phyloP scores from a whole-genome alignment of 2,113 vertebrate species.

The Pluvianellus socialis region DNA sequence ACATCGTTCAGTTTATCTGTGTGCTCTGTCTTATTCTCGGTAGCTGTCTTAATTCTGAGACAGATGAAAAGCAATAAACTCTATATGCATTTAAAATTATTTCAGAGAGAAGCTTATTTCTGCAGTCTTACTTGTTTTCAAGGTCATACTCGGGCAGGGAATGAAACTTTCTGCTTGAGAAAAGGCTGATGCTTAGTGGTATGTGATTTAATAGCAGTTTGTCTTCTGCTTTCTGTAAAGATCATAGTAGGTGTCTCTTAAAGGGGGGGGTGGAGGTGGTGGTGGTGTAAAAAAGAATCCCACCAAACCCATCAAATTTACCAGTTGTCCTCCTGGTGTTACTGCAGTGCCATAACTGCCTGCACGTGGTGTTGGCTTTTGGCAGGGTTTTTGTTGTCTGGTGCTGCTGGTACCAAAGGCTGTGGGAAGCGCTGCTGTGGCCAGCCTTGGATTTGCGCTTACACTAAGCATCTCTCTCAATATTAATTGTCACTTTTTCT shows the following conservation, averaged over 20 bases:
- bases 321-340: neutral
- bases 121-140: neutral
- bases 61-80: neutral
- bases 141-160: neutral
- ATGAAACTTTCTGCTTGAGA: neutral
- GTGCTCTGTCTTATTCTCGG: neutral
- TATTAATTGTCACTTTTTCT: neutral
- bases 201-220: neutral
- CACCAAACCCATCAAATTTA: neutral
- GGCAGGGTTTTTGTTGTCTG: neutral
- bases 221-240: neutral
- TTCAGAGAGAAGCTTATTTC: neutral
- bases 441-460: neutral
- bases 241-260: neutral
- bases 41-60: neutral
- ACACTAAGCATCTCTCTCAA: neutral
- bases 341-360: neutral
- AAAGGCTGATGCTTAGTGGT: neutral
- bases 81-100: neutral
- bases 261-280: rapidly evolving
- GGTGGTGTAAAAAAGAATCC: neutral
- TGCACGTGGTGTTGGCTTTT: rapidly evolving
- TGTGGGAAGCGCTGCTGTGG: neutral
- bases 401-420: neutral
- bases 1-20: neutral